These are phyloP conservation scores for Linepithema humile DNA, from an alignment of 1,140 invertebrate species.

Conservation along the genomic window DNA sequence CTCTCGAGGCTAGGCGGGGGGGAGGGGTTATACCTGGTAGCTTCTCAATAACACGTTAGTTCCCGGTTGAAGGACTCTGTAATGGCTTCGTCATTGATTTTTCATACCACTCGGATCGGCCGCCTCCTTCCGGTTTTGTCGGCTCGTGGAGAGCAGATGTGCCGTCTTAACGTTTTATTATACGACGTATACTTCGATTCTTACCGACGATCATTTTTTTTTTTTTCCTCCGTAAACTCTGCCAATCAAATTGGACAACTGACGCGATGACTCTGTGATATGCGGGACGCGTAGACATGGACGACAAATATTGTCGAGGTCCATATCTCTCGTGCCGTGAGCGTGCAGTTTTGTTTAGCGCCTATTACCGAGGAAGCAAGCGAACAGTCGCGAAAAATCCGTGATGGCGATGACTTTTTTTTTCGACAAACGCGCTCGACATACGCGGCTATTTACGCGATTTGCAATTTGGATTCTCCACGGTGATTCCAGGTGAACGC, in stretches of 20 bases:
- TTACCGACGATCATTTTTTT: background rate
- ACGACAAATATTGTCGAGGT: background rate
- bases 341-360: background rate
- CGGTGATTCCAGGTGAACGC: background rate
- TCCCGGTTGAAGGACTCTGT: conserved; percentile 61
- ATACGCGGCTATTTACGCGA: background rate
- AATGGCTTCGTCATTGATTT: conserved; percentile 67
- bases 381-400: conserved; percentile 35
- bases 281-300: too few relatives aligned
- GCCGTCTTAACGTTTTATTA: background rate
- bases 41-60: conserved; percentile 76
- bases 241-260: conserved; percentile 14
- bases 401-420: background rate
- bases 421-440: background rate
- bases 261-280: conserved; percentile 26
- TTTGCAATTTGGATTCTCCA: conserved; percentile 20
- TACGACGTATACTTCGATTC: background rate
- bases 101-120: conserved; percentile 54
- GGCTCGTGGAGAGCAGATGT: conserved; percentile 59
- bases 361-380: background rate
- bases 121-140: conserved; percentile 56
- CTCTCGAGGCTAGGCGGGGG: conserved; percentile 61
- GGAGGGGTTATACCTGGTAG: conserved; percentile 79
- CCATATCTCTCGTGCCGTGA: background rate
- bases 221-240: background rate